Conservation (phyloP, 2,888 invertebrate species). For the Cyaniris semiargus region DNA sequence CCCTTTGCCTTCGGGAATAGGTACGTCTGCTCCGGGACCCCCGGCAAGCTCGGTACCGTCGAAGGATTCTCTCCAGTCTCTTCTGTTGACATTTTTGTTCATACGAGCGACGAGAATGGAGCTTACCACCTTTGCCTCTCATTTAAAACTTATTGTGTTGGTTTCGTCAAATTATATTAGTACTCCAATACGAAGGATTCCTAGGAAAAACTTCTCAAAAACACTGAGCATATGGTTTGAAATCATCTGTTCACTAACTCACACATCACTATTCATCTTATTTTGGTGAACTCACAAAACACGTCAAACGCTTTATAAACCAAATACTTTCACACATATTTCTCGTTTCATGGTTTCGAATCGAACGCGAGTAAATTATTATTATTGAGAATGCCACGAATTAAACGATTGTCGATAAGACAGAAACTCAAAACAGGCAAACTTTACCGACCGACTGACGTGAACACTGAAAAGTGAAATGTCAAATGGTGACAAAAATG, state of each 20-base stretch:
- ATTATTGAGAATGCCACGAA: conserved; percentile 48
- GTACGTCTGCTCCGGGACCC: conserved; percentile 77
- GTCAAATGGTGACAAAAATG: conserved; percentile 28
- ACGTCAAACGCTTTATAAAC: conserved; percentile 46
- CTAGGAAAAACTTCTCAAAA: conserved; percentile 53
- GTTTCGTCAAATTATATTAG: conserved; percentile 49
- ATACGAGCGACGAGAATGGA: conserved; percentile 80
- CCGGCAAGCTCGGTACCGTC: conserved; percentile 72
- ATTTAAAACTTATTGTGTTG: conserved; percentile 62
- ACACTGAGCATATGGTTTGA: conserved; percentile 72
- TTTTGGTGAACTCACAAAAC: conserved; percentile 50
- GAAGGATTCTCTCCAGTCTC: conserved; percentile 82
- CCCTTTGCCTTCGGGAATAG: conserved; percentile 80
- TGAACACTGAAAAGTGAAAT: conserved; percentile 29
- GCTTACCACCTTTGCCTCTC: conserved; percentile 63
- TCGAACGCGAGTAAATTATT: background rate
- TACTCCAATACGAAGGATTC: conserved; percentile 47
- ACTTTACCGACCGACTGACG: conserved; percentile 51
- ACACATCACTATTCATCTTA: conserved; percentile 62
- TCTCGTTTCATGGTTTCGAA: conserved; percentile 30
- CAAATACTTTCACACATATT: conserved; percentile 44
- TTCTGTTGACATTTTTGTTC: conserved; percentile 85
- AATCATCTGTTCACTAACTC: conserved; percentile 70
- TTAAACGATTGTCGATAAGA: conserved; percentile 54
- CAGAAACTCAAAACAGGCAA: conserved; percentile 57